Base-by-base conservation (phyloP, 2,797 vertebrate species). In the Cynodonichthys magdalenae region DNA sequence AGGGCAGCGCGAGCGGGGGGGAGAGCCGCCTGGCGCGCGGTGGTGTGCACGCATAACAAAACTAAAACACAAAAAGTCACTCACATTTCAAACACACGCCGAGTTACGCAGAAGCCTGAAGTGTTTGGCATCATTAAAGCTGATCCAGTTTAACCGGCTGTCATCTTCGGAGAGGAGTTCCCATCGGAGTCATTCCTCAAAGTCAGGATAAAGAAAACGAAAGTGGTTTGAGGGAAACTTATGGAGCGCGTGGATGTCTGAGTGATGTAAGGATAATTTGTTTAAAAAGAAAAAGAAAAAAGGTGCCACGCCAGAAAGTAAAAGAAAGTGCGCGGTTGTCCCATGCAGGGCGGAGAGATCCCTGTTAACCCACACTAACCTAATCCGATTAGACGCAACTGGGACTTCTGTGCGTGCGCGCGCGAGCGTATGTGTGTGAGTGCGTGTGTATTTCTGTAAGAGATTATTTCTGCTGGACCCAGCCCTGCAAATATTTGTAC, bases 321-420 rank as follows among this genome's bases (percentile, higher is more conserved):
- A 58, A 60, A 70, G 46, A 44, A 36, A 36, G 63, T 53, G 64
- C 53, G 60, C 49, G 61, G 59, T 44, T 45, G 82, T 70, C 66
- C 74, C 64, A 67, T 63, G 69, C 62, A 74, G 83, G 69, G 74
- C 52, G 80, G 84, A 55, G 80, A 77, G 80, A 87, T 57, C 55
- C 49, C 42, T 65, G 69, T 62, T 88, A 55, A 91, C 89, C 67
- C 89, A 74, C 53, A 73, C 81, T 76, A 82, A 41, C 69, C 36
- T 95, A 96, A 96, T 94, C 95, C 91, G 94, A 94, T 96, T 95
- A 94, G 51, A 84, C 36, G 47, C 56, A 64, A 79, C 77, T 77
- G 64, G 79, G 75, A 74, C 59, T 59, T 17, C 36, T 1, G 51
- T 5, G 56, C 14, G 58, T 4, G 62, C 28, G 44, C 31, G 10